Base-by-base conservation (phyloP, 2,113 vertebrate species). In the Redunca redunca region DNA sequence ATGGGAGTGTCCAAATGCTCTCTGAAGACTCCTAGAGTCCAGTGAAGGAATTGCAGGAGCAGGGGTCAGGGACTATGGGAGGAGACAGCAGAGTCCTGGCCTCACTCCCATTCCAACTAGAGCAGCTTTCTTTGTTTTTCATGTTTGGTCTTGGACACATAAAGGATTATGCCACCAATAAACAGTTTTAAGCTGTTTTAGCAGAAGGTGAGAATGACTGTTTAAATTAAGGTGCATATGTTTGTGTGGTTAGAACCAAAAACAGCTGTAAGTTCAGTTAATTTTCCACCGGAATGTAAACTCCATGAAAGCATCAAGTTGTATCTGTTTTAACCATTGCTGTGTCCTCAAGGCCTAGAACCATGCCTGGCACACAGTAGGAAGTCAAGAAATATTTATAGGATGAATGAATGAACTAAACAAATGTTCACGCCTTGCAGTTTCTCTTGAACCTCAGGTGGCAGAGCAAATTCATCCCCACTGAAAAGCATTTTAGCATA, bases 11-110 rank as follows among this genome's bases (percentile, higher is more conserved):
- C 25, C 83, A 26, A 19, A 6, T 60, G 15, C 11, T 12, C 25
- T 91, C 36, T n/a, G 16, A 74, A 50, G 80, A 53, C 57, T 77
- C 30, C 21, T 53, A 16, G 14, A 14, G 16, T 55, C 67, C 55
- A 46, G 67, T 2, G 28, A 46, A 83, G 30, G 14, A 87, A 80
- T 3, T 43, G 30, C 19, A n/a, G 19, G 43, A 77, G 2, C 11
- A 33, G 19, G 0, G 40, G 1, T 7, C 8, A 14, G 9, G 2
- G 16, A 8, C 1, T 28, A 4, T 50, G 6, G 46, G 8, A 57
- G 15, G 62, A 58, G 14, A 46, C 40, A 46, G 1, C 2, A 23
- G 67, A 25, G 6, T 48, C 40, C 33, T 83, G 26, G 26, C 21
- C 13, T 52, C n/a, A 46, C 6, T 28, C 33, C 28, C 87, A 67